phyloP scores from a whole-genome alignment of 1,140 invertebrate genomes.

The Heliothis virescens region DNA sequence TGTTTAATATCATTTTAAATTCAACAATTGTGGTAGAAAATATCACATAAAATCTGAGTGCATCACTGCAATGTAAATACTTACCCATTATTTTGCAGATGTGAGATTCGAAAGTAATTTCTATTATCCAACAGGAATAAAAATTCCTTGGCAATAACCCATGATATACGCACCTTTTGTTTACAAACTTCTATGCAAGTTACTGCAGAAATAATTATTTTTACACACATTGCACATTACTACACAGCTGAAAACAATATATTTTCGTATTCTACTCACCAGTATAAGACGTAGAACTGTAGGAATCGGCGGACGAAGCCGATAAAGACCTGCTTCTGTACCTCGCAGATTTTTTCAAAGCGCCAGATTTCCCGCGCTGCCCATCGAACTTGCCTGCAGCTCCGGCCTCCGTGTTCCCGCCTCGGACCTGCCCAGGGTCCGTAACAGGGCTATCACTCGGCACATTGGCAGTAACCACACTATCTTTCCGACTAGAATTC shows the following conservation, averaged over 20 bases:
- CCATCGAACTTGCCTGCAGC: constrained; percentile 75
- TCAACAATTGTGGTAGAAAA: too few relatives aligned
- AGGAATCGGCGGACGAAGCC: constrained; percentile 97
- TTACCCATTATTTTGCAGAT: not conserved
- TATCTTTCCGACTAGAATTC: constrained; percentile 69
- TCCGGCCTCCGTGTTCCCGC: constrained; percentile 65
- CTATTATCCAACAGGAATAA: not conserved
- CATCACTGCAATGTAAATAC: not conserved
- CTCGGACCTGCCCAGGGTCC: constrained; percentile 79
- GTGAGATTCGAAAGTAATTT: not conserved
- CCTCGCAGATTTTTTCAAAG: constrained; percentile 93
- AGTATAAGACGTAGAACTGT: constrained; percentile 91
- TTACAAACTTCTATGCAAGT: constrained; percentile 4
- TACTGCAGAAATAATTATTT: not conserved
- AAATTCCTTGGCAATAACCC: constrained; percentile 2
- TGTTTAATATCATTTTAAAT: too few relatives aligned
- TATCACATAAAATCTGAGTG: not conserved
- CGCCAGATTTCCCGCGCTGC: constrained; percentile 87
- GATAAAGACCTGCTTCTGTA: constrained; percentile 95
- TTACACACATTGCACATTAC: not conserved
- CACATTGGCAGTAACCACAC: constrained; percentile 72
- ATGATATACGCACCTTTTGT: not conserved
- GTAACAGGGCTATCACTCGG: constrained; percentile 82
- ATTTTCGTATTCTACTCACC: constrained; percentile 67
- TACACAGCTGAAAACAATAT: not conserved